Evolutionary conservation across 2,797 vertebrate species (phyloP), one percentile per base, ranked within the genome.

Genomic region (Remorina albescens): DNA sequence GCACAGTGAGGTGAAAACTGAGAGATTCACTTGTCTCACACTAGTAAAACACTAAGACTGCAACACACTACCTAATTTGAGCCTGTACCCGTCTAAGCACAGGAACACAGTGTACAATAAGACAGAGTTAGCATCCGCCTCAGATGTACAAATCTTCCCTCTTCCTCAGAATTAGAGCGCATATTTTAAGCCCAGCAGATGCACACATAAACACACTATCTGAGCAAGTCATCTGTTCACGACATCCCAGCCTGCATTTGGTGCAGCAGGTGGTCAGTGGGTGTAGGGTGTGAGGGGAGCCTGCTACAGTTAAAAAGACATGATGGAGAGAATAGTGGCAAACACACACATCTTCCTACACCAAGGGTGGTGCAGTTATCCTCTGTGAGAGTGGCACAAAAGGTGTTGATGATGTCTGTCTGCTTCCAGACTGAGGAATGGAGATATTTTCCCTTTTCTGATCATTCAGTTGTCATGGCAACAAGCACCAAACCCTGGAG

Each of bases 181-280:
- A 42, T 6, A 39, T 71, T 81, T 74, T 67, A 46, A 79, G 49
- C 36, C 26, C 1, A 11, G 30, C 67, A 76, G 37, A 76, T 66
- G 66, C 10, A 36, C 34, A 62, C 32, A 66, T 9, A 47, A 28
- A 67, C 2, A 2, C 49, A 28, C 23, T 16, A 51, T 71, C 59
- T 50, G 42, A 59, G 69, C 74, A 37, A 15, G 75, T 86, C 69
- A 58, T 86, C 80, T 65, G 72, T 67, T 73, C 75, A 78, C 74
- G 64, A 60, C 18, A 63, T 87, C 74, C 75, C 86, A 87, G 73
- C 65, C 73, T 82, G 74, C 59, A 59, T 71, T 76, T 60, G 68
- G 36, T 67, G 76, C 76, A 81, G 86, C 88, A 90, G 83, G 88
- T 89, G 90, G 86, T 8, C 55, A 53, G 86, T 86, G 76, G 86